These are phyloP conservation scores for Virgularia gustaviana DNA, from an alignment of 92 coral and sea anemone species.

Conservation along the genomic window DNA sequence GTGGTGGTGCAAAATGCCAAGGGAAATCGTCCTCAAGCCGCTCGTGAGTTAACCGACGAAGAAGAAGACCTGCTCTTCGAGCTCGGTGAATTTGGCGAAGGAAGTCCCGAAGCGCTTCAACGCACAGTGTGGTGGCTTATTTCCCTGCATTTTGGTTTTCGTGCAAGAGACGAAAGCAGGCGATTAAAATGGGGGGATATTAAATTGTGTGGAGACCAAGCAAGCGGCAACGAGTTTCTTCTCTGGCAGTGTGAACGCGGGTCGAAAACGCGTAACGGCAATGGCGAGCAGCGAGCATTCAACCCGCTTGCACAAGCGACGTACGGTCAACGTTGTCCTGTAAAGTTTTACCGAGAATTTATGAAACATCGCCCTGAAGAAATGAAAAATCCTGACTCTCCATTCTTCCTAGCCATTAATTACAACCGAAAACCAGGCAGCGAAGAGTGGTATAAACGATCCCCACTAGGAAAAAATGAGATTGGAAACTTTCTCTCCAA, in stretches of 20 bases:
- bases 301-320: too few relatives aligned
- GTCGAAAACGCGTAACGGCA: constrained; percentile 46
- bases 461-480: too few relatives aligned
- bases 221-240: constrained; percentile 39
- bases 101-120: constrained; percentile 48
- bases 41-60: constrained; percentile 38
- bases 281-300: too few relatives aligned
- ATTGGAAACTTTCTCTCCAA: too few relatives aligned
- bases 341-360: too few relatives aligned
- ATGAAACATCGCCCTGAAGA: too few relatives aligned
- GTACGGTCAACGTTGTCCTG: too few relatives aligned
- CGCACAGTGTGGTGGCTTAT: constrained; percentile 49
- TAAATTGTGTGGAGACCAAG: too few relatives aligned
- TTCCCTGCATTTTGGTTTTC: constrained; percentile 44
- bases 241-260: constrained; percentile 38
- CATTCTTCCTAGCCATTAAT: too few relatives aligned
- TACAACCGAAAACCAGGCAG: too few relatives aligned
- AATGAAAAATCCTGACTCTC: too few relatives aligned
- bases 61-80: constrained; percentile 49
- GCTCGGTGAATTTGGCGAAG: constrained; percentile 31
- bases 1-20: constrained; percentile 38
- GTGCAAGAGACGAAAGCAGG: constrained; percentile 50
- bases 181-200: constrained; percentile 47
- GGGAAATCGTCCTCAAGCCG: constrained; percentile 48
- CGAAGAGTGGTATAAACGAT: too few relatives aligned